These are phyloP conservation scores for Meloidogyne floridensis DNA, from an alignment of 1,140 invertebrate genomes.

Conservation along the genomic window DNA sequence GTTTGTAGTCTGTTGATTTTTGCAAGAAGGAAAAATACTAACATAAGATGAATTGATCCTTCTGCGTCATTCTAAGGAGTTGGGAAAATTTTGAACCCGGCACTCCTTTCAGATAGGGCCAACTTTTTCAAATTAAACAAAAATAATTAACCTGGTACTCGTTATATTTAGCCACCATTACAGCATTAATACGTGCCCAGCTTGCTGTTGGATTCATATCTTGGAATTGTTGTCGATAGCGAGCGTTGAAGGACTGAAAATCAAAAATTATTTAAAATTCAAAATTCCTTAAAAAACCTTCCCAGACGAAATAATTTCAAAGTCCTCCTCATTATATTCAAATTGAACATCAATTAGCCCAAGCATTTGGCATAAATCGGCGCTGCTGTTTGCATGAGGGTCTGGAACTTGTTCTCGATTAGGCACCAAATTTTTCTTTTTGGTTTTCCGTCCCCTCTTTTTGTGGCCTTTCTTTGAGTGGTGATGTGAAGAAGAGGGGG, in stretches of 20 bases:
- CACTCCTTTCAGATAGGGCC: no score
- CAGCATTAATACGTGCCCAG: slow-evolving; percentile 39
- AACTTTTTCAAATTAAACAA: no score
- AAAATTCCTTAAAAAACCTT: slow-evolving; percentile 17
- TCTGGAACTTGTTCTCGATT: slow-evolving; percentile 33
- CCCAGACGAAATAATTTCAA: slow-evolving; percentile 45
- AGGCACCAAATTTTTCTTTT: not conserved
- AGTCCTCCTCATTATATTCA: slow-evolving; percentile 51
- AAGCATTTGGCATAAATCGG: slow-evolving; percentile 37
- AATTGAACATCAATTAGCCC: slow-evolving; percentile 43
- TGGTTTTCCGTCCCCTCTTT: slow-evolving; percentile 32
- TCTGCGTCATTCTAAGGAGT: no score
- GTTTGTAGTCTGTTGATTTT: no score
- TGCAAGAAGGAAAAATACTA: no score
- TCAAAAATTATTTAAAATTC: not conserved
- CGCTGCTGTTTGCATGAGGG: slow-evolving; percentile 29
- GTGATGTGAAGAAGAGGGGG: not conserved
- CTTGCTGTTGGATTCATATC: slow-evolving; percentile 43
- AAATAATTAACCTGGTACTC: slow-evolving; percentile 36
- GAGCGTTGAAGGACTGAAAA: slow-evolving; percentile 40
- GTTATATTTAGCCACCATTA: slow-evolving; percentile 45
- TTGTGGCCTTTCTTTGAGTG: slow-evolving; percentile 28
- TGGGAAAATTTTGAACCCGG: no score
- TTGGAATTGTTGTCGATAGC: slow-evolving; percentile 44
- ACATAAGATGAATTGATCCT: no score